Evolutionary conservation across 2,888 invertebrate species (phyloP).

Genomic region (Eilema sororculum): DNA sequence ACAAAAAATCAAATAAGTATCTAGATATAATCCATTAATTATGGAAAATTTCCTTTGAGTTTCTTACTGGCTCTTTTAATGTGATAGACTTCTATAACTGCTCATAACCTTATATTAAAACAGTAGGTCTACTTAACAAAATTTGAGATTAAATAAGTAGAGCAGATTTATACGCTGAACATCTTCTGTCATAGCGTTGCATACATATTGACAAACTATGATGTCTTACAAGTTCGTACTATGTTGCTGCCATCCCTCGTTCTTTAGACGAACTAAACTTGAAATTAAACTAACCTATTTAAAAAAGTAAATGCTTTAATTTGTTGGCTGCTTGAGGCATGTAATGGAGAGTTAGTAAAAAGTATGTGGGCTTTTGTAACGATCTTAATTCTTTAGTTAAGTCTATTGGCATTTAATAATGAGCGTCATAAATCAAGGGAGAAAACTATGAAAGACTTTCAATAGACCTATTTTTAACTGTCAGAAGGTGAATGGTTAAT

Average conservation of each 20-base stretch:
- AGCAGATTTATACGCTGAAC: background rate
- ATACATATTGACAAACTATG: background rate
- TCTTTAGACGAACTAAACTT: too few relatives aligned
- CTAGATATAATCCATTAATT: too few relatives aligned
- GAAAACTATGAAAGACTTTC: slow-evolving; percentile 19
- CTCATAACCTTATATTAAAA: background rate
- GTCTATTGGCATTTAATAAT: slow-evolving; percentile 6
- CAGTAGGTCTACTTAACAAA: background rate
- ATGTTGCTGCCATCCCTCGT: too few relatives aligned
- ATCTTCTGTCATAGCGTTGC: background rate
- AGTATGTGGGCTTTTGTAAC: background rate
- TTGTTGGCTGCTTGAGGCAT: background rate
- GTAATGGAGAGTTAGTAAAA: background rate
- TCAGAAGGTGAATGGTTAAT: slow-evolving; percentile 33
- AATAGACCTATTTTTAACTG: slow-evolving; percentile 21
- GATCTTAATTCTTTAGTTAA: slow-evolving; percentile 1
- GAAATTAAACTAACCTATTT: background rate
- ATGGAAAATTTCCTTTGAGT: background rate
- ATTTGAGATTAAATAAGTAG: background rate
- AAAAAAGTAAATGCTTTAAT: background rate
- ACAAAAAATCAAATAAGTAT: too few relatives aligned
- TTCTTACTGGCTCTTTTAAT: background rate
- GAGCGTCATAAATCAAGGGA: background rate
- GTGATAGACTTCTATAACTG: background rate
- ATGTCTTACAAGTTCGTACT: too few relatives aligned